phyloP scores from a whole-genome alignment of 2,797 vertebrate genomes.

The Glyptemys insculpta region DNA sequence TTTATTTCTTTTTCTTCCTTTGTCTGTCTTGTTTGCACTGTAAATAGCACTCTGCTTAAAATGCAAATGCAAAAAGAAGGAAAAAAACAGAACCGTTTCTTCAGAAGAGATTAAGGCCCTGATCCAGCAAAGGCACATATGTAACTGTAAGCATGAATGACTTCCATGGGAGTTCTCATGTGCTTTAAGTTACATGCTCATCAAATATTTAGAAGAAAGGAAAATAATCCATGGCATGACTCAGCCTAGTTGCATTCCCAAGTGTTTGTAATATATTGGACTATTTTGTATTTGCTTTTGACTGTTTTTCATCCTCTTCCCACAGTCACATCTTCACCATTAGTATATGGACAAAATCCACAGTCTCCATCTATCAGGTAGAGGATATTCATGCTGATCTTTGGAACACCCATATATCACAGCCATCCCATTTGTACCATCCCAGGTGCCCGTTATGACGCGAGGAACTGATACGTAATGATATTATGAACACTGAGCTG shows the following conservation, averaged over 20 bases:
- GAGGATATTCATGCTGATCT: background rate
- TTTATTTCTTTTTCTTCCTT: background rate
- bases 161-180: background rate
- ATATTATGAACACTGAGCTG: background rate
- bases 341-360: background rate
- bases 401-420: background rate
- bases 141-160: background rate
- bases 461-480: background rate
- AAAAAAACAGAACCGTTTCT: background rate
- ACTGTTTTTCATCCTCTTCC: background rate
- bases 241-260: background rate
- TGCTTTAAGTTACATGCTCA: slow-evolving; percentile 1
- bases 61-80: background rate
- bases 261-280: background rate
- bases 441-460: background rate
- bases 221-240: background rate
- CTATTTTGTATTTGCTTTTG: slow-evolving; percentile 27
- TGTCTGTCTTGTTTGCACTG: background rate
- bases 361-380: background rate
- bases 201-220: background rate
- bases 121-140: background rate
- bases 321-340: background rate
- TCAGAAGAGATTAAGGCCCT: background rate
- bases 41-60: background rate
- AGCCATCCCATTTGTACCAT: background rate